Percentiles rank a stretch among this genome's conserved stretches.
These are phyloP conservation scores for Mustelus asterias DNA, from an alignment of 2,113 vertebrate genomes.

Conservation along the genomic window DNA sequence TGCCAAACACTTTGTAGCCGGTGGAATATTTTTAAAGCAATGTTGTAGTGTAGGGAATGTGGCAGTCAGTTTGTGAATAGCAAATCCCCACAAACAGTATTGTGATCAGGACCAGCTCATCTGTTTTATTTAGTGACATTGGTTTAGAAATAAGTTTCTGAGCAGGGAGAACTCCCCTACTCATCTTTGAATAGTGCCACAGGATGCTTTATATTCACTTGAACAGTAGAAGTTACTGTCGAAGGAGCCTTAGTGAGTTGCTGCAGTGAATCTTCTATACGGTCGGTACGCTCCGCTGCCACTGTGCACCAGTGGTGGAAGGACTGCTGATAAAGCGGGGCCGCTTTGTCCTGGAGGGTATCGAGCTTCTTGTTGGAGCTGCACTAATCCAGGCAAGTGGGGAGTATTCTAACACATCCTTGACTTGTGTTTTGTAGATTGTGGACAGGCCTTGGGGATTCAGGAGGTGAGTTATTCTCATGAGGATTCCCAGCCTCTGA, in stretches of 20 bases:
- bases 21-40: neutral
- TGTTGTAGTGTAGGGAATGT: neutral
- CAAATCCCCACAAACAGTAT: neutral
- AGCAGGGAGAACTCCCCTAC: neutral
- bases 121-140: neutral
- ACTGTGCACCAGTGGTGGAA: neutral
- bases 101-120: neutral
- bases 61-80: neutral
- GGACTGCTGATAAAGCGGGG: neutral
- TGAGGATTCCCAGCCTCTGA: too few relatives aligned
- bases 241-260: neutral
- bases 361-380: neutral
- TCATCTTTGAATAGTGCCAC: neutral
- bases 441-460: too few relatives aligned
- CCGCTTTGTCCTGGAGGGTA: neutral
- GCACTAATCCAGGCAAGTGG: neutral
- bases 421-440: neutral
- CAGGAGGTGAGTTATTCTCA: too few relatives aligned
- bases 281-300: neutral
- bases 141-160: neutral
- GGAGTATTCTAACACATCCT: neutral
- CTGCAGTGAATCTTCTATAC: neutral
- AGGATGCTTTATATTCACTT: neutral
- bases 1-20: neutral
- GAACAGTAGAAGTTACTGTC: neutral